Percentiles rank a stretch among this genome's conserved stretches.
phyloP scores from a whole-genome alignment of 1,140 invertebrate genomes.

The Ganaspis sp. region DNA sequence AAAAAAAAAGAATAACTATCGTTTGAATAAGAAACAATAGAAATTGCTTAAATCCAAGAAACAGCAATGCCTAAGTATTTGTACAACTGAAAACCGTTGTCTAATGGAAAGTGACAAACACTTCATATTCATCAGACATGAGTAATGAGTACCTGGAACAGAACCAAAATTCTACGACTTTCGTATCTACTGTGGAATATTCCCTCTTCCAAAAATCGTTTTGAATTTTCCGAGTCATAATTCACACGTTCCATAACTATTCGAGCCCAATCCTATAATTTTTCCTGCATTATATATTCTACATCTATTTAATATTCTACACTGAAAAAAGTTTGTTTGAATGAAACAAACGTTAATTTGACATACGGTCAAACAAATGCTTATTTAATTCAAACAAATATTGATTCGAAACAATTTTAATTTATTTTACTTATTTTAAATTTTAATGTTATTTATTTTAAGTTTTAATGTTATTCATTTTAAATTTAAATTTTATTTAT shows the following conservation, averaged over 20 bases:
- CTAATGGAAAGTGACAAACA: constrained; percentile 18
- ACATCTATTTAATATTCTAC: too few relatives aligned
- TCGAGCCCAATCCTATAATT: neutral
- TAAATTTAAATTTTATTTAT: too few relatives aligned
- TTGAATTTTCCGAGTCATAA: neutral
- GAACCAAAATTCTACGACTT: constrained; percentile 2
- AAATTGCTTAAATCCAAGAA: neutral
- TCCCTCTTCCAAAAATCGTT: neutral
- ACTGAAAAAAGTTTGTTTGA: too few relatives aligned
- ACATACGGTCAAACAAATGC: too few relatives aligned
- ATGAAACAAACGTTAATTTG: too few relatives aligned
- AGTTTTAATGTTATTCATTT: too few relatives aligned
- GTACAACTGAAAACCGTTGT: neutral
- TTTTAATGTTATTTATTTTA: too few relatives aligned
- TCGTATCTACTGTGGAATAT: neutral
- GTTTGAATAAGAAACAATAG: neutral
- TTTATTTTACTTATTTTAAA: too few relatives aligned
- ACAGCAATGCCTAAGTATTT: neutral
- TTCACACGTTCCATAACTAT: neutral
- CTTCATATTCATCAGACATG: constrained; percentile 26
- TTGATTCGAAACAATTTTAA: too few relatives aligned
- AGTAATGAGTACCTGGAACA: constrained; percentile 22
- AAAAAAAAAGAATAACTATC: too few relatives aligned
- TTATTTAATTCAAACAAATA: too few relatives aligned
- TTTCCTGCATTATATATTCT: neutral